A percentile compares a stretch with the other conserved stretches of the same genome.
Conservation (phyloP, 2,888 invertebrate species). For the Morpho deidamia region DNA sequence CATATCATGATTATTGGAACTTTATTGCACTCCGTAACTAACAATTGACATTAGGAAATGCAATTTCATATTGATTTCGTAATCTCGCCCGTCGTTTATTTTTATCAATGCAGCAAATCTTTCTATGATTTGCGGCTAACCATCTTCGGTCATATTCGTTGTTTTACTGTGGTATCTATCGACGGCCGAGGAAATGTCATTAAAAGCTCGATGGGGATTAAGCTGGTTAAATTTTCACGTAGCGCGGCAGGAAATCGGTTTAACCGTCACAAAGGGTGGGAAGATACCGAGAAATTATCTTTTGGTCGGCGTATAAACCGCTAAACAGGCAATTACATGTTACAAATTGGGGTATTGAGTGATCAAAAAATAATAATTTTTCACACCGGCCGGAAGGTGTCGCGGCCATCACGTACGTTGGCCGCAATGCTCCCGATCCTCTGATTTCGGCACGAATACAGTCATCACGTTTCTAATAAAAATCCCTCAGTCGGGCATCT, state of each 20-base stretch:
- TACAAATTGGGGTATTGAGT: constrained; percentile 69
- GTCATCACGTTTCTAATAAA: constrained; percentile 75
- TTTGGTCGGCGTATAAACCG: constrained; percentile 67
- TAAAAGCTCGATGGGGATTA: constrained; percentile 74
- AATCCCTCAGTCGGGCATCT: constrained; percentile 55
- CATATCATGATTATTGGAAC: constrained; percentile 78
- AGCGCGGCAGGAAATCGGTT: constrained; percentile 72
- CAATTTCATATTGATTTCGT: constrained; percentile 78
- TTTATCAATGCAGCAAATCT: constrained; percentile 75
- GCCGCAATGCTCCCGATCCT: constrained; percentile 51
- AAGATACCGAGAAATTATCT: constrained; percentile 74
- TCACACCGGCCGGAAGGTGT: constrained; percentile 75
- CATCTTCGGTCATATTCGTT: constrained; percentile 58
- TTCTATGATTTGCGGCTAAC: constrained; percentile 77
- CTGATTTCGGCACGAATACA: constrained; percentile 52
- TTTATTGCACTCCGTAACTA: constrained; percentile 79
- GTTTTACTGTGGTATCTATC: constrained; percentile 60
- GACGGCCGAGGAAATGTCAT: constrained; percentile 67
- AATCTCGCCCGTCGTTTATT: constrained; percentile 70
- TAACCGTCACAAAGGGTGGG: constrained; percentile 71
- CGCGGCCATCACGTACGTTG: constrained; percentile 57
- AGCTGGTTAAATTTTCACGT: constrained; percentile 72
- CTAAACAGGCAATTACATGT: constrained; percentile 74
- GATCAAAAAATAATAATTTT: constrained; percentile 71
- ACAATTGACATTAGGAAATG: constrained; percentile 79